Percentiles rank a stretch among this genome's conserved stretches.
phyloP scores from a whole-genome alignment of 2,888 invertebrate species.

The Cenopis cana region DNA sequence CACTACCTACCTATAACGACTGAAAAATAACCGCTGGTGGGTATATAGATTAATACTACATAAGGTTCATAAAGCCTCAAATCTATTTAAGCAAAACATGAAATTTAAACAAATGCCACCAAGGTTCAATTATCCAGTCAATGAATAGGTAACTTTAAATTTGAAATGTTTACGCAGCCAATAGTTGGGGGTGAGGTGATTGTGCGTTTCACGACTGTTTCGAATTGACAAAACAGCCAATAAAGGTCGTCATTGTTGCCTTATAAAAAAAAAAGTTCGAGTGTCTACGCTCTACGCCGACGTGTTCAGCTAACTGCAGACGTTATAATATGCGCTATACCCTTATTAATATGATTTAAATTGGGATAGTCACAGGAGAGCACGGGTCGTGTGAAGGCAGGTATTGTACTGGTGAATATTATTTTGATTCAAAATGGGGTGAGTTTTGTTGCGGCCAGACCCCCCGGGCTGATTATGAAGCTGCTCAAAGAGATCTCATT shows the following conservation, averaged over 20 bases:
- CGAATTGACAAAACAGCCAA: conserved; percentile 79
- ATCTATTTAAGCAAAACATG: neutral
- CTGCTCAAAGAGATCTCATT: conserved; percentile 38
- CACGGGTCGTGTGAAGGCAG: conserved; percentile 39
- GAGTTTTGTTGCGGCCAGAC: conserved; percentile 61
- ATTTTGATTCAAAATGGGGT: conserved; percentile 58
- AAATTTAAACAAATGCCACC: neutral
- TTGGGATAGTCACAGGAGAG: neutral
- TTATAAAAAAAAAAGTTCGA: conserved; percentile 67
- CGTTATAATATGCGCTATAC: conserved; percentile 16
- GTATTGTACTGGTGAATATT: conserved; percentile 59
- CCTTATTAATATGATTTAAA: conserved; percentile 22
- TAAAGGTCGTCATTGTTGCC: conserved; percentile 74
- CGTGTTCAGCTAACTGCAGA: neutral
- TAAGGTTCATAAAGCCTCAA: no score
- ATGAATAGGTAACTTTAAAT: conserved; percentile 38
- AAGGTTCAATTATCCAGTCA: conserved; percentile 8
- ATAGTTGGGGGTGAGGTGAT: conserved; percentile 68
- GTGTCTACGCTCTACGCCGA: conserved; percentile 56
- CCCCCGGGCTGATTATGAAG: conserved; percentile 55
- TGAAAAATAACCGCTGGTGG: neutral
- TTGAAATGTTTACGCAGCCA: conserved; percentile 75
- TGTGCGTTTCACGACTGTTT: conserved; percentile 75
- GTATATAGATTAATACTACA: neutral
- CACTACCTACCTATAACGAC: no score